Evolutionary conservation across 2,113 vertebrate species (phyloP).

Genomic region (Rhodinocichla rosea): DNA sequence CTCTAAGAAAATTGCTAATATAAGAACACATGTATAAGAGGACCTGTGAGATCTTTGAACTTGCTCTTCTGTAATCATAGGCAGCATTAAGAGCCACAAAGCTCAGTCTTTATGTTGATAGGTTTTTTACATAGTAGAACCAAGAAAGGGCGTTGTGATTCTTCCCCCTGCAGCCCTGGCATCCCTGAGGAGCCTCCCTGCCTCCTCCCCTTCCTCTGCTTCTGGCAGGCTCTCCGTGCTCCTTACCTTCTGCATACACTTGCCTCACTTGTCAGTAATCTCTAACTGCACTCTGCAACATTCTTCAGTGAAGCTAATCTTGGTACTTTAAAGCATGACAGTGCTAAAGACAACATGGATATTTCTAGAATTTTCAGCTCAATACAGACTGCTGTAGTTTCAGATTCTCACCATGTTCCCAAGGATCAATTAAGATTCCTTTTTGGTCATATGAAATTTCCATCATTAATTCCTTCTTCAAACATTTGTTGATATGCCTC

Average conservation of each 20-base stretch:
- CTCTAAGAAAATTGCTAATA: background rate
- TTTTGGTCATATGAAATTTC: constrained; percentile 17
- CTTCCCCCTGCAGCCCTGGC: background rate
- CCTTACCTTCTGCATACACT: background rate
- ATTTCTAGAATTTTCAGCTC: background rate
- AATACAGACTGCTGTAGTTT: background rate
- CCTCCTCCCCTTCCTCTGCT: background rate
- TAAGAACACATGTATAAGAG: background rate
- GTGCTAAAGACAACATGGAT: background rate
- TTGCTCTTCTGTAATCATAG: background rate
- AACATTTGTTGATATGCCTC: constrained; percentile 14
- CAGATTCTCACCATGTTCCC: background rate
- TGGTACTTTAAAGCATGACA: background rate
- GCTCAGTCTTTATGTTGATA: background rate
- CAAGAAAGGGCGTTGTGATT: background rate
- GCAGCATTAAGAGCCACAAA: background rate
- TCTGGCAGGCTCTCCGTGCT: background rate
- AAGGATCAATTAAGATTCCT: background rate
- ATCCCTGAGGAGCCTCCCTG: background rate
- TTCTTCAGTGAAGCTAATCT: background rate
- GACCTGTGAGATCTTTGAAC: background rate
- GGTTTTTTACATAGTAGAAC: background rate
- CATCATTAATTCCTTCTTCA: background rate
- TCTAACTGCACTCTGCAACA: background rate
- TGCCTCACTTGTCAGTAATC: background rate